Evolutionary conservation across 2,113 vertebrate species (phyloP), one percentile per base, ranked within the genome.

Genomic region (Malaclemys terrapin): DNA sequence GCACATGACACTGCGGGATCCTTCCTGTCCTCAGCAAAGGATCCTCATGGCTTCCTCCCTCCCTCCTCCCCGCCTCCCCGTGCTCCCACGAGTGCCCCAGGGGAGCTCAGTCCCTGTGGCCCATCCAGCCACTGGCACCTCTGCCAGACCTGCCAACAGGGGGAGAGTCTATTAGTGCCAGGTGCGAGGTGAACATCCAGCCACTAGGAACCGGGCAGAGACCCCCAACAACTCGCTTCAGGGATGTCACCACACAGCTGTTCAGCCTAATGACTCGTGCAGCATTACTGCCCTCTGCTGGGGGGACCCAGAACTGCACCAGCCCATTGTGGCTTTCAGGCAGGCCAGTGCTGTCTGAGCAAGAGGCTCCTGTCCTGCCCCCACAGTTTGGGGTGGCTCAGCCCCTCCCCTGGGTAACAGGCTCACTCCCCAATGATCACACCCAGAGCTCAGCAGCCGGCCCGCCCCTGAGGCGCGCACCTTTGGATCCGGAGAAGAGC

Each of bases 401-500:
- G 1, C 0, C 2, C 2, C 4, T 25, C 75, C 84, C 91, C 29
- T 1, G 0, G 24, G 82, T 31, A 16, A 62, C 52, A 8, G 2
- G 8, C 24, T 62, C 82, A 54, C 59, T 90, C 87, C n/a, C 72
- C 59, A 65, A 14, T 6, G 3, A 17, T 2, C n/a, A 25, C 2
- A 1, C 0, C 80, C n/a, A 1, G 25, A 29, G 45, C 50, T 57
- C 82, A 82, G 79, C 85, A 45, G 2, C 53, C 25, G 0, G 1
- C 76, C 52, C 75, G 65, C 42, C 6, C 29, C 47, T 38, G 59
- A 27, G 4, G 0, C 80, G 90, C 96, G 0, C 97, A 99, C 99
- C 99, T 99, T 99, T 99, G 86, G 99, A 99, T 4, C 99, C 99
- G 0, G 99, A 99, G 96, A 99, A 99, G 12, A 99, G 99, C 94